phyloP scores from a whole-genome alignment of 2,797 vertebrate genomes.

The Vultur gryphus region DNA sequence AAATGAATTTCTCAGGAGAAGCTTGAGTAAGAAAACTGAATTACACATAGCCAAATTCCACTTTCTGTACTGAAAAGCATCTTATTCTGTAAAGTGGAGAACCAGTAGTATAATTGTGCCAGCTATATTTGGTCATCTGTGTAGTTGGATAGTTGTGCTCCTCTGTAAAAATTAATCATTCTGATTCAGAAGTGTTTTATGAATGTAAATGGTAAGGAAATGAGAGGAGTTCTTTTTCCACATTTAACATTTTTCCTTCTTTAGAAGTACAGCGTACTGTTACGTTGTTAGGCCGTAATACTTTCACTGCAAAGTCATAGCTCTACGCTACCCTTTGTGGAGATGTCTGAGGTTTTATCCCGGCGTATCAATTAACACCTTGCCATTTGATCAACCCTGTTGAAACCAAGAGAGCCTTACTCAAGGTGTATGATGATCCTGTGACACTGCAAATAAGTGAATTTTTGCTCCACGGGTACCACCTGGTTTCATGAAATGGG shows the following conservation, averaged over 20 bases:
- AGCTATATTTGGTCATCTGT: neutral
- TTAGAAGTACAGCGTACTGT: neutral
- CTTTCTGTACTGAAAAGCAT: neutral
- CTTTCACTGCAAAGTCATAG: neutral
- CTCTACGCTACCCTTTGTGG: neutral
- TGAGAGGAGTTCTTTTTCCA: neutral
- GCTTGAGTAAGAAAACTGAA: neutral
- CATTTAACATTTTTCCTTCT: neutral
- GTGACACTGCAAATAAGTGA: neutral
- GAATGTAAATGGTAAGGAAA: neutral
- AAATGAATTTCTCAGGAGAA: neutral
- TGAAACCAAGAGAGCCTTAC: neutral
- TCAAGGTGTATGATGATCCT: neutral
- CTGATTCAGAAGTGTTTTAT: neutral
- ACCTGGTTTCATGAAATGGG: neutral
- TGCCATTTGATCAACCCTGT: neutral
- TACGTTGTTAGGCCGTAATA: neutral
- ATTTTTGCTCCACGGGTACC: neutral
- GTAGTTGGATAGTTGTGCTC: neutral
- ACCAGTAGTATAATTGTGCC: neutral
- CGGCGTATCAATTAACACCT: neutral
- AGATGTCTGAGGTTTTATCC: neutral
- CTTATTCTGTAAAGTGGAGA: neutral
- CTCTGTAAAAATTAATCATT: neutral
- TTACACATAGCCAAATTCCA: neutral